Evolutionary conservation across 2,113 vertebrate species (phyloP), one percentile per base, ranked within the genome.

Genomic region (Meriones unguiculatus): DNA sequence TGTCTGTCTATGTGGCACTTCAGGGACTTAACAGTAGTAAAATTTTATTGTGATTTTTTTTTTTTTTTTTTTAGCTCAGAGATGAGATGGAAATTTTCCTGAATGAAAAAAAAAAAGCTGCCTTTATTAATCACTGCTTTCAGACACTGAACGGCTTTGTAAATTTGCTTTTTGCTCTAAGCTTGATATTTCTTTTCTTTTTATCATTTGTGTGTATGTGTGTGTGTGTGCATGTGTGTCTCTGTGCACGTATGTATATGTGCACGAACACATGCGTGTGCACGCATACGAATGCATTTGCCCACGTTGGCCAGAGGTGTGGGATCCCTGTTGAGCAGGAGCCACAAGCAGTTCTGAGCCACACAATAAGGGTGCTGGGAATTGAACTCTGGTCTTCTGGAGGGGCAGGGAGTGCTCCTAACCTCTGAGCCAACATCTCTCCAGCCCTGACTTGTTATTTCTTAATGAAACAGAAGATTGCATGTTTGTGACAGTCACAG

Each of bases 21-120:
- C 89, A 38, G 64, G 96, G 64, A 52, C 57, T 97, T 91, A 87
- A 70, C 46, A 62, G 38, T 85, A 84, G 50, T 94, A 89, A 88
- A 80, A 69, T 91, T 96, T 92, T 93, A 78, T 54, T 89, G 24
- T 91, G 67, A 52, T 20, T 69, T 50, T 76, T 22, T n/a, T 32
- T 57, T 35, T 54, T 62, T 93, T 97, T 92, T 97, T 85, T 90
- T 96, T 76, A 4, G 25, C 52, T 95, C 46, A 76, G 57, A 78
- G 52, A 62, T 92, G 28, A 97, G 18, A 89, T 41, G 65, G 32
- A 81, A 70, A 73, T 86, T 72, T 98, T 96, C 92, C 85, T 93
- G 22, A 91, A 91, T 81, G 32, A 96, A 85, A 91, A 94, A 96
- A 94, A 46, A 46, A 46, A 46, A 46, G 93, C 15, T 62, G 20